These are phyloP conservation scores for Hippocampus comes DNA, from an alignment of 2,113 vertebrate genomes.

Conservation along the genomic window DNA sequence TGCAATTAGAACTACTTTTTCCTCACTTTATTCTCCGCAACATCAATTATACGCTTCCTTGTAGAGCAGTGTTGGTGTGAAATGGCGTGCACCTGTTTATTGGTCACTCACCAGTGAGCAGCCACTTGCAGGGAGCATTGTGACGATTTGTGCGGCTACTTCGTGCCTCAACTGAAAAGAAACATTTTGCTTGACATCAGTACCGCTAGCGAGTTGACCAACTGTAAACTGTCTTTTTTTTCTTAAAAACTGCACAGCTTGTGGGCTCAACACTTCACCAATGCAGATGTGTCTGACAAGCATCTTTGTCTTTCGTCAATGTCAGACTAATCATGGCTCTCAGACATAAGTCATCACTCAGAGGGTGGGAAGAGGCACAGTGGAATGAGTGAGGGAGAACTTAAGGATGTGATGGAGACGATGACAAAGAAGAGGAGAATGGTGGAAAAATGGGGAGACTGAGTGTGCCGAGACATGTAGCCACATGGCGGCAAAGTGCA, in stretches of 20 bases:
- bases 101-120: constrained; percentile 36
- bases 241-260: constrained; percentile 29
- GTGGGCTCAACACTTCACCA: constrained; percentile 61
- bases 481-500: constrained; percentile 35
- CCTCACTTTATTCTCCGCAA: constrained; percentile 76
- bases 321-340: constrained; percentile 54
- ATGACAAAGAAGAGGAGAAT: constrained; percentile 62
- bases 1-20: constrained; percentile 80
- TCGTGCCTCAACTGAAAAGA: constrained; percentile 30
- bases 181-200: constrained; percentile 31
- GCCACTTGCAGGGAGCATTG: constrained; percentile 36
- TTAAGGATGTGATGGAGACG: constrained; percentile 54
- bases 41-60: constrained; percentile 66
- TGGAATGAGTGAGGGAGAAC: constrained; percentile 43
- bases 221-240: constrained; percentile 20
- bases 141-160: constrained; percentile 28
- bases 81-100: constrained; percentile 72
- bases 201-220: constrained; percentile 24
- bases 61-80: constrained; percentile 36
- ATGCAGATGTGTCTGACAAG: constrained; percentile 53
- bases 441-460: constrained; percentile 43
- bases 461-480: constrained; percentile 42
- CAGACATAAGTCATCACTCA: constrained; percentile 49
- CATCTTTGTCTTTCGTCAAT: constrained; percentile 52
- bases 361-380: constrained; percentile 15